phyloP scores from a whole-genome alignment of 2,888 invertebrate genomes.

The Pteria penguin region DNA sequence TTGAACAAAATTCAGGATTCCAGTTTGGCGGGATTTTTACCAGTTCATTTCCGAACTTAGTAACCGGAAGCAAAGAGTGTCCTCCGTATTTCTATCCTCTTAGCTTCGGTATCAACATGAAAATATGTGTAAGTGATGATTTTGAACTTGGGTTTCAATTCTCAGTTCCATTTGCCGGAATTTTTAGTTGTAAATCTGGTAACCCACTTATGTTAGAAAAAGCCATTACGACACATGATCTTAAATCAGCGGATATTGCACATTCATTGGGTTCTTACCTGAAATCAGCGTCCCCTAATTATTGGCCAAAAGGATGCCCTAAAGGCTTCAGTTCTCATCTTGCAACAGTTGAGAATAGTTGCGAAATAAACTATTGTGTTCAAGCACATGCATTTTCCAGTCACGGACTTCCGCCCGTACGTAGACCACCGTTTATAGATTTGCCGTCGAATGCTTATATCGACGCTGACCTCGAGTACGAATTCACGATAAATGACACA shows the following conservation, averaged over 20 bases:
- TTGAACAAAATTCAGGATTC: constrained; percentile 55
- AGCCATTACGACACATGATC: no score
- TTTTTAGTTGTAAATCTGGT: constrained; percentile 66
- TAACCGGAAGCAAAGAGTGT: constrained; percentile 59
- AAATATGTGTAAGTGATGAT: constrained; percentile 71
- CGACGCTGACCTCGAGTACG: background rate
- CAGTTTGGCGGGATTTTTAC: constrained; percentile 72
- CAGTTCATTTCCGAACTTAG: constrained; percentile 50
- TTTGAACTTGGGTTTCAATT: constrained; percentile 59
- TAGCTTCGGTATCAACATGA: constrained; percentile 51
- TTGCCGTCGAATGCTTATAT: constrained; percentile 25
- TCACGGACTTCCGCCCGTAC: constrained; percentile 56
- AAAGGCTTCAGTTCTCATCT: constrained; percentile 68
- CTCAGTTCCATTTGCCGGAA: constrained; percentile 69
- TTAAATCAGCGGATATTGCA: no score
- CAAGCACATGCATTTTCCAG: constrained; percentile 58
- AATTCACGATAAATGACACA: no score
- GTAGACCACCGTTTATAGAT: constrained; percentile 66
- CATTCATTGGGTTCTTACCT: constrained; percentile 41
- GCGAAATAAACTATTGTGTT: constrained; percentile 68
- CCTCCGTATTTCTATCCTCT: constrained; percentile 62
- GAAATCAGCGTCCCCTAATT: constrained; percentile 30
- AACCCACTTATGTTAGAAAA: no score
- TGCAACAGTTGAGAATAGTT: constrained; percentile 61
- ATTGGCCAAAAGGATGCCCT: constrained; percentile 65